These are phyloP conservation scores for Ridgeia piscesae DNA, from an alignment of 1,140 invertebrate genomes.

Conservation along the genomic window DNA sequence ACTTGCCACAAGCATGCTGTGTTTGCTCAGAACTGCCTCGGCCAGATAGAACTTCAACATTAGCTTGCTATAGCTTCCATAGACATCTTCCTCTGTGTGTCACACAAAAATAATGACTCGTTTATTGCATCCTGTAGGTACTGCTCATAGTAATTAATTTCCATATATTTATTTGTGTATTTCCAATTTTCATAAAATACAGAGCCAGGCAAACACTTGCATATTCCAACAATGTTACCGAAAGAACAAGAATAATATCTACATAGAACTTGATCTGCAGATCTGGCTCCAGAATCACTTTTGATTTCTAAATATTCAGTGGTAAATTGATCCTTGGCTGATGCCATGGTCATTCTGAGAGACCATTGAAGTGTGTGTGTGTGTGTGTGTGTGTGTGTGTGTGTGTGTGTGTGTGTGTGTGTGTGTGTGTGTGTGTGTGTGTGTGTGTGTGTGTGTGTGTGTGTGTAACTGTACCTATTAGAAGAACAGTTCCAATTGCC, in stretches of 20 bases:
- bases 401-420: neutral
- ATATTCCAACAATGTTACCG: too few relatives aligned
- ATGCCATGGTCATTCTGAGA: too few relatives aligned
- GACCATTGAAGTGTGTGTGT: too few relatives aligned
- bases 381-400: slow-evolving; percentile 5
- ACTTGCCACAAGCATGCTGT: slow-evolving; percentile 72
- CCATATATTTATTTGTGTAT: neutral
- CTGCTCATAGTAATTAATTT: too few relatives aligned
- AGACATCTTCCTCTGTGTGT: slow-evolving; percentile 74
- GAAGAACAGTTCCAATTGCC: slow-evolving; percentile 50
- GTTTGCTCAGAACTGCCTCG: slow-evolving; percentile 74
- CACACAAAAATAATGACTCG: slow-evolving; percentile 40
- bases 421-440: neutral
- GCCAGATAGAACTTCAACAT: slow-evolving; percentile 80
- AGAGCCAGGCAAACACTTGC: neutral
- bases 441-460: too few relatives aligned
- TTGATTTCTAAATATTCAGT: too few relatives aligned
- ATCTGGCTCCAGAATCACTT: too few relatives aligned
- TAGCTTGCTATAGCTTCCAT: slow-evolving; percentile 73
- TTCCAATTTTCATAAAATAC: neutral
- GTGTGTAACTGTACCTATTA: slow-evolving; percentile 39
- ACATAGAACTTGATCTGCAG: too few relatives aligned
- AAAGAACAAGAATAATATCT: too few relatives aligned
- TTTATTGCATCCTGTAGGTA: neutral
- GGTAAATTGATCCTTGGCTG: too few relatives aligned